Conservation (phyloP, 2,797 vertebrate genomes). For the Harpagifer antarcticus region DNA sequence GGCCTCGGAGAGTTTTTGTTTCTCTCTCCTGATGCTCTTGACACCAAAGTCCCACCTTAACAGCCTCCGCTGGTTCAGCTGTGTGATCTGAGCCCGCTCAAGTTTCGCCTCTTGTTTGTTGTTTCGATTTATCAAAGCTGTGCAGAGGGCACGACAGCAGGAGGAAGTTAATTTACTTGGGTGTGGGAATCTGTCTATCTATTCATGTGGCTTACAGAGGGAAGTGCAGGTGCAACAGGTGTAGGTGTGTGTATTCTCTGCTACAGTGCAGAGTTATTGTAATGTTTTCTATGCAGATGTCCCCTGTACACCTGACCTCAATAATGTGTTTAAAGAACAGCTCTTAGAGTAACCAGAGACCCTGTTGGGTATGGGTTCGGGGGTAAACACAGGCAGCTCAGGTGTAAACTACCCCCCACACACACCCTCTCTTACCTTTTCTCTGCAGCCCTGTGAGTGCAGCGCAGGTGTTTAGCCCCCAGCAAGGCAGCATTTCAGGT, state of each 20-base stretch:
- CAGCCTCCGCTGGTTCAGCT: constrained; percentile 66
- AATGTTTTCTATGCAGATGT: constrained; percentile 70
- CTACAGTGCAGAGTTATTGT: constrained; percentile 72
- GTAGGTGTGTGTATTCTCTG: constrained; percentile 72
- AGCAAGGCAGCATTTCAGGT: constrained; percentile 82
- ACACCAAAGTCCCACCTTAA: constrained; percentile 78
- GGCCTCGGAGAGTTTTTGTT: constrained; percentile 75
- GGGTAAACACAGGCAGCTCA: constrained; percentile 51
- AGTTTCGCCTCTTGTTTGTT: constrained; percentile 73
- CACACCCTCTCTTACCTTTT: constrained; percentile 9
- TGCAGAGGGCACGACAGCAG: constrained; percentile 53
- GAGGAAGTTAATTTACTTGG: constrained; percentile 75
- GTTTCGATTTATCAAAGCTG: constrained; percentile 69
- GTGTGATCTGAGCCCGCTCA: constrained; percentile 70
- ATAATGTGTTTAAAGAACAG: constrained; percentile 63
- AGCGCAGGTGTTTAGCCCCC: constrained; percentile 83
- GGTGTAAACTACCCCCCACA: constrained; percentile 3
- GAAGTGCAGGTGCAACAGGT: constrained; percentile 79
- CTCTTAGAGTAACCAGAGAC: constrained; percentile 73
- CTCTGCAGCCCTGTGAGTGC: constrained; percentile 52
- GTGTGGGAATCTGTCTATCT: constrained; percentile 77
- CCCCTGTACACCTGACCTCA: constrained; percentile 69
- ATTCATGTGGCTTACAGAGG: constrained; percentile 67
- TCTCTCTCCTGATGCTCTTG: constrained; percentile 77
- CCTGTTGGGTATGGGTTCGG: constrained; percentile 46